Evolutionary conservation across 1,140 invertebrate genomes (phyloP).

Genomic region (Nasonia longicornis): DNA sequence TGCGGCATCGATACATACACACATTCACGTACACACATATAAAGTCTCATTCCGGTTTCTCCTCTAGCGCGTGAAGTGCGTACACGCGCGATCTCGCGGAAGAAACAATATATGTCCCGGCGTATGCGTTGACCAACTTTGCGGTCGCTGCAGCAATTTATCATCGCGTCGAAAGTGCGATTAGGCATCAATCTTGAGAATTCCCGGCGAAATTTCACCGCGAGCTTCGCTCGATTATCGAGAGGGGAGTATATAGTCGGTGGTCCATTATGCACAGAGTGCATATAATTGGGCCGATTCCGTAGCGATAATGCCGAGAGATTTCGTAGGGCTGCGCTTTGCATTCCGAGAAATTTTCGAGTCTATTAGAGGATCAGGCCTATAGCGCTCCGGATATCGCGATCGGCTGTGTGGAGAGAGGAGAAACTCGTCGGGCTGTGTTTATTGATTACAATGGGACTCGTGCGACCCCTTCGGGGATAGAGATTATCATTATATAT

Average conservation of each 20-base stretch:
- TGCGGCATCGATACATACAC: slow-evolving; percentile 11
- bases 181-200: neutral
- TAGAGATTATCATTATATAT: neutral
- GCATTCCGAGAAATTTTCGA: slow-evolving; percentile 6
- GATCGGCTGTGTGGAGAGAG: neutral
- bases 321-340: neutral
- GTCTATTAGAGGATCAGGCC: neutral
- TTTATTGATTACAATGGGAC: slow-evolving; percentile 11
- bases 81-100: neutral
- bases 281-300: neutral
- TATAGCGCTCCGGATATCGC: neutral
- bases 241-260: neutral
- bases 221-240: neutral
- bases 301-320: neutral
- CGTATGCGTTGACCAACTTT: neutral
- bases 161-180: neutral
- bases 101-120: neutral
- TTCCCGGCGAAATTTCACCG: neutral
- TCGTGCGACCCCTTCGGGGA: neutral
- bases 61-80: neutral
- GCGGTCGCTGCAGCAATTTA: neutral
- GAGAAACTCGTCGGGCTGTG: neutral
- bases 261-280: neutral
- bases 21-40: neutral
- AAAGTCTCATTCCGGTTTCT: slow-evolving; percentile 20